These are phyloP conservation scores for Drosophila austrosaltans DNA, from an alignment of 2,888 invertebrate genomes.

Conservation along the genomic window DNA sequence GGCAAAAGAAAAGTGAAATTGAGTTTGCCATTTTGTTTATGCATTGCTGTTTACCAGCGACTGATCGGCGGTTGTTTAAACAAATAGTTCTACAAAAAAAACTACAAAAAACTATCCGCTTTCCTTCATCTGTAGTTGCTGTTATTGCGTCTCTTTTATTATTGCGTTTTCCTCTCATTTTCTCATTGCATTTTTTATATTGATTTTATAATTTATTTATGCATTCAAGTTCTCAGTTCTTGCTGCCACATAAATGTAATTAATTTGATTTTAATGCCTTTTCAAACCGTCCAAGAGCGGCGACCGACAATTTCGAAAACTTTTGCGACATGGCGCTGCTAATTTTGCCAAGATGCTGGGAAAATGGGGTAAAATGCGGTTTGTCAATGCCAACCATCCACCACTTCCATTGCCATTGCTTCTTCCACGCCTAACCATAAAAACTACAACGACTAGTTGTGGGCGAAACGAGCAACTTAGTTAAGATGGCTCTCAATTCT, in stretches of 20 bases:
- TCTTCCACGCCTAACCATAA: background rate
- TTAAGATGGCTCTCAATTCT: constrained; percentile 72
- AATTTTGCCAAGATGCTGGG: constrained; percentile 70
- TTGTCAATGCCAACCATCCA: constrained; percentile 50
- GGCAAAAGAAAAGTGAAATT: constrained; percentile 70
- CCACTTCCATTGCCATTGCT: background rate
- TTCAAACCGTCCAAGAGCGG: constrained; percentile 59
- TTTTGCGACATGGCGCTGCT: constrained; percentile 69
- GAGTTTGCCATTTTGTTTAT: constrained; percentile 63
- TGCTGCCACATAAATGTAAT: constrained; percentile 62
- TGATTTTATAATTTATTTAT: constrained; percentile 77
- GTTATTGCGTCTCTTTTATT: constrained; percentile 1
- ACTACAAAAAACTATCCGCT: background rate
- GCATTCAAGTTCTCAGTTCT: constrained; percentile 48
- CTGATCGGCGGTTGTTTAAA: constrained; percentile 10
- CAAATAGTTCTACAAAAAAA: background rate
- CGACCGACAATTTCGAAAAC: constrained; percentile 55
- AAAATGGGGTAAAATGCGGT: constrained; percentile 50
- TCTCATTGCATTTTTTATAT: constrained; percentile 50
- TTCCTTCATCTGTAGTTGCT: constrained; percentile 1
- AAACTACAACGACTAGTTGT: background rate
- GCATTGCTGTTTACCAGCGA: constrained; percentile 31
- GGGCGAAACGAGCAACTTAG: constrained; percentile 29
- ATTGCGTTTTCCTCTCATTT: constrained; percentile 17
- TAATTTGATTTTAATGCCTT: constrained; percentile 77